Base-by-base conservation (phyloP, 2,113 vertebrate species). In the Crocuta crocuta region DNA sequence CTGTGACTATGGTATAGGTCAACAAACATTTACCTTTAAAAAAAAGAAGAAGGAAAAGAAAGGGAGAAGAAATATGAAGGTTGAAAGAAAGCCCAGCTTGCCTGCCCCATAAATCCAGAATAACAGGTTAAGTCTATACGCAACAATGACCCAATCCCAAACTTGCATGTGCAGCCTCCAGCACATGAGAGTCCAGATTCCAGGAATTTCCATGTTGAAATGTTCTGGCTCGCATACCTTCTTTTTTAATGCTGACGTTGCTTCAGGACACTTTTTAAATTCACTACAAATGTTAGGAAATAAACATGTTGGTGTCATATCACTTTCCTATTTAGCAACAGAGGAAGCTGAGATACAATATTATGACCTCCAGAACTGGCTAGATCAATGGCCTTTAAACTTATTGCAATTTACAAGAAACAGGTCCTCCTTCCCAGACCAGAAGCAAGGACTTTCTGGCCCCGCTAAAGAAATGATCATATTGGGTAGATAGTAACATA, bases 311-410 rank as follows among this genome's bases (percentile, higher is more conserved):
- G 55, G 8, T 81, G 28, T 94, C 87, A 66, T 11, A 35, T 92
- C 26, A 17, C 1, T 79, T 78, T 94, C 50, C 66, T 91, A 1
- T 28, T 95, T 48, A 80, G 73, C 82, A 89, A 33, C 78, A n/a
- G 4, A 21, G 39, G 66, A 65, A 95, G 53, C 33, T 39, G 70
- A 39, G 15, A 15, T 21, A 83, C 63, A 66, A 33, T 68, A 74
- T 50, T 58, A 71, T 53, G 70, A 78, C 50, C 88, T 95, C 73
- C 39, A 68, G 71, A 70, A 89, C 80, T 81, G 80, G 89, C n/a
- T 35, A 1, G 2, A 15, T 17, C 74, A 65, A 24, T 28, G 45
- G 23, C 71, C 79, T 95, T 92, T 79, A 78, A 39, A 55, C 23
- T 88, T 89, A 33, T 6, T 70, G 35, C 26, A 48, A 28, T 15